Evolutionary conservation across 2,888 invertebrate species (phyloP).

Genomic region (Norana najaformis): DNA sequence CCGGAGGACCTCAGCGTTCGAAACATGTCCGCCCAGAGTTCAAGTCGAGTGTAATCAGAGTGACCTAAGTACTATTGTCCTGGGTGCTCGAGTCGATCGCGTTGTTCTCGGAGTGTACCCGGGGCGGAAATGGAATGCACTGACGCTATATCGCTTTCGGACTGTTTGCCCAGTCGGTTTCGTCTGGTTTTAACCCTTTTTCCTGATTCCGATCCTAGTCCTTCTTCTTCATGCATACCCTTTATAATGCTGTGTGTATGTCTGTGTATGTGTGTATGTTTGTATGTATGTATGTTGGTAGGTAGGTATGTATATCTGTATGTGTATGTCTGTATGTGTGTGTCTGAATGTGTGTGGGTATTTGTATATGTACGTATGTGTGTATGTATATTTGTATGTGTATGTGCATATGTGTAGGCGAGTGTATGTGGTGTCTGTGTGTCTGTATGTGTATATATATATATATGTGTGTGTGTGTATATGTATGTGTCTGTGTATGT

Average conservation of each 20-base stretch:
- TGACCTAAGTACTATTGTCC: neutral
- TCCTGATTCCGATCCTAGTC: too few species aligned
- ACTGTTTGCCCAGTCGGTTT: neutral
- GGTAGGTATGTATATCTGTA: neutral
- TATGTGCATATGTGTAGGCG: neutral
- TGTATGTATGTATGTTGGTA: neutral
- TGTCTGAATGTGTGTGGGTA: too few species aligned
- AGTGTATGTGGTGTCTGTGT: neutral
- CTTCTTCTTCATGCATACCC: neutral
- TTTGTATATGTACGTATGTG: neutral
- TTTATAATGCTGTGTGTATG: neutral
- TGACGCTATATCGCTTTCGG: neutral
- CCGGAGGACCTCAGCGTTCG: neutral
- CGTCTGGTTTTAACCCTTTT: neutral
- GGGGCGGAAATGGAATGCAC: neutral
- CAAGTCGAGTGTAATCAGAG: neutral
- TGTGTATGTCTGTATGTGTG: too few species aligned
- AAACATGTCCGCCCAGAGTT: neutral
- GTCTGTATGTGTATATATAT: too few species aligned
- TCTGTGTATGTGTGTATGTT: neutral
- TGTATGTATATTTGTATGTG: neutral
- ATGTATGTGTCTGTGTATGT: neutral
- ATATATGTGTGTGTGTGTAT: neutral
- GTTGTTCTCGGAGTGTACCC: constrained; percentile 13
- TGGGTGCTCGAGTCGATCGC: neutral